Evolutionary conservation across 2,888 invertebrate genomes (phyloP).

Genomic region (Hetaerina titia): DNA sequence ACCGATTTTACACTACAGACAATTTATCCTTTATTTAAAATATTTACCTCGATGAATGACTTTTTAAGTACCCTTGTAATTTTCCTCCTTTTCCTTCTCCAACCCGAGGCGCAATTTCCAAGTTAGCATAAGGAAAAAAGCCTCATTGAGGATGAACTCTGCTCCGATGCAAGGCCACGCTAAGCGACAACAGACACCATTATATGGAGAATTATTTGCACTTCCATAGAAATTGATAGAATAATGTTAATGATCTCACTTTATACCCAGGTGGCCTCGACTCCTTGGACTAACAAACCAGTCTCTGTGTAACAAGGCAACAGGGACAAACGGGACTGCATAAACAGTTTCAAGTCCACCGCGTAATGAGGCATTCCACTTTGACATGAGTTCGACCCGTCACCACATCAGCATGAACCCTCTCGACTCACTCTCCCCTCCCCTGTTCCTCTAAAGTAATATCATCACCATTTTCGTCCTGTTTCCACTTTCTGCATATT

Average conservation of each 20-base stretch:
- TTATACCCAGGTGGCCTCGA: background rate
- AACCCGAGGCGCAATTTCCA: too few species aligned
- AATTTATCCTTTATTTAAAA: too few species aligned
- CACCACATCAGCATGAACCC: background rate
- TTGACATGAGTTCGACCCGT: background rate
- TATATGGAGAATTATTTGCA: background rate
- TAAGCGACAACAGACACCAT: background rate
- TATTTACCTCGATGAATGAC: too few species aligned
- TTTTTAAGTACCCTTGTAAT: too few species aligned
- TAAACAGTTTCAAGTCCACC: background rate
- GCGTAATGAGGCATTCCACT: background rate
- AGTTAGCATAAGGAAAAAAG: background rate
- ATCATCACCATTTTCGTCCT: background rate
- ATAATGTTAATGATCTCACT: background rate
- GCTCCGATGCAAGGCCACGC: background rate
- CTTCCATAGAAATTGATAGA: background rate
- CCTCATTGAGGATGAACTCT: background rate
- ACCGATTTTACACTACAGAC: too few species aligned
- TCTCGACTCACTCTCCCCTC: background rate
- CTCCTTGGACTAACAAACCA: background rate
- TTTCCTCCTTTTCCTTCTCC: too few species aligned
- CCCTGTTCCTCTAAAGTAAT: background rate
- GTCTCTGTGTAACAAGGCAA: background rate
- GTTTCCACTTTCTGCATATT: background rate
- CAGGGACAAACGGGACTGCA: background rate